A percentile compares a stretch with the other conserved stretches of the same genome.
These are phyloP conservation scores for Fabriciana adippe DNA, from an alignment of 2,888 invertebrate species.

Conservation along the genomic window DNA sequence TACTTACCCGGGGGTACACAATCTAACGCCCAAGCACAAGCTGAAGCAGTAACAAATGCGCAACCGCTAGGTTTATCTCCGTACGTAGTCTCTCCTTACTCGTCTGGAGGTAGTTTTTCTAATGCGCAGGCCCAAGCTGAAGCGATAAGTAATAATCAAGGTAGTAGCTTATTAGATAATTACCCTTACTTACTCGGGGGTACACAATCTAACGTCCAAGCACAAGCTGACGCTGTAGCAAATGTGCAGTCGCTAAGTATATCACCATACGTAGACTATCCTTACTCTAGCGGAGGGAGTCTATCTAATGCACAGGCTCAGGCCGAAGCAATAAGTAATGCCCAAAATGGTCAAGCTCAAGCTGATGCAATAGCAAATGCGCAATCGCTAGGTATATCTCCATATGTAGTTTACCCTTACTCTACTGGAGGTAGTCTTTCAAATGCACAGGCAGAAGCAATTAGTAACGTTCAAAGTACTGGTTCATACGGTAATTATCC, in stretches of 20 bases:
- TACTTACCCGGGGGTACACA: conserved; percentile 4
- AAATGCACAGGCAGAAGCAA: conserved; percentile 3
- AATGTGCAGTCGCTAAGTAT: conserved; percentile 7
- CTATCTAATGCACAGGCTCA: conserved; percentile 13
- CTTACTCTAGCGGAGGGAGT: conserved; percentile 15
- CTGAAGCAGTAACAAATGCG: conserved; percentile 6
- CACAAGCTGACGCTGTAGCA: conserved; percentile 15
- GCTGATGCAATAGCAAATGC: conserved; percentile 9
- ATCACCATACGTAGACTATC: neutral
- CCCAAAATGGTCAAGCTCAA: neutral
- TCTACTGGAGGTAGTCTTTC: neutral
- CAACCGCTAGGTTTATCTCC: conserved; percentile 4
- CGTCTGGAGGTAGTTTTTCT: neutral
- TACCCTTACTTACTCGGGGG: conserved; percentile 5
- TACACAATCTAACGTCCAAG: conserved; percentile 16
- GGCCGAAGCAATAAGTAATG: conserved; percentile 19
- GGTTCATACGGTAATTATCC: conserved; percentile 3
- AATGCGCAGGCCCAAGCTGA: conserved; percentile 18
- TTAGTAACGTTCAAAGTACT: conserved; percentile 1
- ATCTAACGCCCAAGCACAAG: conserved; percentile 18
- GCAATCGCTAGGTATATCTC: neutral
- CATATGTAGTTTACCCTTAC: neutral
- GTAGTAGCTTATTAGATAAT: conserved; percentile 6
- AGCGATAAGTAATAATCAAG: conserved; percentile 17
- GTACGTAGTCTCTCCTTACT: conserved; percentile 6